Percentiles rank a stretch among this genome's conserved stretches.
phyloP scores from a whole-genome alignment of 2,797 vertebrate species.

The Hydrolagus colliei region DNA sequence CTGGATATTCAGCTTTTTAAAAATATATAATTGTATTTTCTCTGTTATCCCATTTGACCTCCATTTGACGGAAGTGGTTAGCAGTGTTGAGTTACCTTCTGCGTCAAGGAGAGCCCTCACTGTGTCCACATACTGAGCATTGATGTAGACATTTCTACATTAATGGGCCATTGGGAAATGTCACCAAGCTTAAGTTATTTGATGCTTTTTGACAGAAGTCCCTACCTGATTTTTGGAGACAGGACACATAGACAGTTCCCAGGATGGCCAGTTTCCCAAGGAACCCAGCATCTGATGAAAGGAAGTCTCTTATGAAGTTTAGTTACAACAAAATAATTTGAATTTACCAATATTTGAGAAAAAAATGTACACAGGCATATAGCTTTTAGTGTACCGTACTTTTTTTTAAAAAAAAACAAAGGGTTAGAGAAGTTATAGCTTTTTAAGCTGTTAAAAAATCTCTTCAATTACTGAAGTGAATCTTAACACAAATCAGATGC shows the following conservation, averaged over 20 bases:
- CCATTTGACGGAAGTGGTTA: background rate
- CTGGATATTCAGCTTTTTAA: background rate
- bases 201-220: slow-evolving; percentile 18
- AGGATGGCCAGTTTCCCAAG: slow-evolving; percentile 28
- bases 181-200: background rate
- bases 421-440: no score
- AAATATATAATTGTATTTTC: background rate
- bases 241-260: slow-evolving; percentile 30
- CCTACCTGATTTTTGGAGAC: slow-evolving; percentile 32
- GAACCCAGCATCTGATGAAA: slow-evolving; percentile 30
- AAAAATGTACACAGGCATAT: background rate
- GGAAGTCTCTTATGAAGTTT: slow-evolving; percentile 27
- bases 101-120: background rate
- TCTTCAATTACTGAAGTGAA: no score
- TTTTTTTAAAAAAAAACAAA: no score
- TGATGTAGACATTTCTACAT: background rate
- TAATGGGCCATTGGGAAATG: slow-evolving; percentile 9
- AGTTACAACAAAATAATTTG: slow-evolving; percentile 24
- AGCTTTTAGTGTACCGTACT: no score
- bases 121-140: background rate
- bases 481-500: no score
- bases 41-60: background rate
- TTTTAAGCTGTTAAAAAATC: no score
- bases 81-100: background rate
- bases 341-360: slow-evolving; percentile 12